Percentiles rank a stretch among this genome's conserved stretches.
phyloP scores from a whole-genome alignment of 2,888 invertebrate species.

The Drosophila pseudotalamancana region DNA sequence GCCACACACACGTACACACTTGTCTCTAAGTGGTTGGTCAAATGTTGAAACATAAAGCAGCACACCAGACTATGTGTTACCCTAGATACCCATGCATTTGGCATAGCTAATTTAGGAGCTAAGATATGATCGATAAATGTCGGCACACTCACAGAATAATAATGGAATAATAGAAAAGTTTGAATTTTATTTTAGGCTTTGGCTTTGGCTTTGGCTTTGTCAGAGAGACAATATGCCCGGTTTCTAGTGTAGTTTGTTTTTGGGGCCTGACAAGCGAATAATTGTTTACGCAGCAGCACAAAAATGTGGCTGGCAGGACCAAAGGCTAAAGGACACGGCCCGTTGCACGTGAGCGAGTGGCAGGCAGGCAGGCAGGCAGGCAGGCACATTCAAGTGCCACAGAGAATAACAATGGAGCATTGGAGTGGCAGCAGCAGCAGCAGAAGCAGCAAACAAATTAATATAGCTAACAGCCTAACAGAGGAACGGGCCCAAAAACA shows the following conservation, averaged over 20 bases:
- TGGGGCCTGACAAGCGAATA: conserved; percentile 41
- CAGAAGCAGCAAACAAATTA: conserved; percentile 62
- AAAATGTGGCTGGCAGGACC: conserved; percentile 37
- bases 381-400: conserved; percentile 51
- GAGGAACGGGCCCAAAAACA: not conserved
- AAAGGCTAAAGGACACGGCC: conserved; percentile 34
- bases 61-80: conserved; percentile 10
- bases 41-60: conserved; percentile 9
- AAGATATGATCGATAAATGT: not conserved
- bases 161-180: not conserved
- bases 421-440: conserved; percentile 42
- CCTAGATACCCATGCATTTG: not conserved
- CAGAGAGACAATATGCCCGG: conserved; percentile 23
- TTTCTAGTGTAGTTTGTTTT: not conserved
- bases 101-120: not conserved
- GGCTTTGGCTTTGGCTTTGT: too few species aligned
- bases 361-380: not conserved
- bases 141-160: not conserved
- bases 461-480: conserved; percentile 44
- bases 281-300: conserved; percentile 52
- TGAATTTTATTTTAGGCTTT: not conserved
- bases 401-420: conserved; percentile 46
- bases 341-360: conserved; percentile 23
- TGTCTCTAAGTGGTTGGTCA: conserved; percentile 26
- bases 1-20: conserved; percentile 3